Evolutionary conservation across 2,888 invertebrate genomes (phyloP), one percentile per base, ranked within the genome.

Genomic region (Steromphala cineraria): DNA sequence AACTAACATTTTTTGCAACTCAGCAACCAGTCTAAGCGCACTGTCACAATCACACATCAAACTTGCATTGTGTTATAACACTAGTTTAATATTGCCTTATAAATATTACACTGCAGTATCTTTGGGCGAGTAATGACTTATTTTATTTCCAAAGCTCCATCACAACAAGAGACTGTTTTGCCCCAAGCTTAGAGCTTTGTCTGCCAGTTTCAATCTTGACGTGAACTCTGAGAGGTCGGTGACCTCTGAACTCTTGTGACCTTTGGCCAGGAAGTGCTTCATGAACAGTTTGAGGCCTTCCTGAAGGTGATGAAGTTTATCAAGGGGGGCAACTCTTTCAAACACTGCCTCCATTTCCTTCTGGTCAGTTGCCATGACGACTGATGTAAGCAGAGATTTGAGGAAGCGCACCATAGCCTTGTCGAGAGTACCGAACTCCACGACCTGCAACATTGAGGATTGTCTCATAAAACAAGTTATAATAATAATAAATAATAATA

Each of bases 231-330:
- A 75, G 15, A 8, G 52, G 15, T 80, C 71, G 8, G 2, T 79
- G 53, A 82, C 83, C 24, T 28, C 55, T 0, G 52, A 24, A 67
- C 83, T 83, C 74, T 82, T 85, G 67, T 87, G 89, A 53, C 89
- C 88, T 52, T 90, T 96, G 2, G 97, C 91, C 28, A 98, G 93
- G 89, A 98, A 98, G 93, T 98, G 97, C 91, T 96, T 96, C 91
- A 98, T 96, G 91, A 98, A 98, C 10, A 98, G 93, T 67, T 96
- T 94, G 2, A 98, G 93, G 86, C 97, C 96, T 91, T 98, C 97
- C 79, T 97, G 95, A 87, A 98, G 96, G 19, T 85, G 80, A 28
- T 96, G 95, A 90, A 96, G 94, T 90, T 97, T 96, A 0, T 96
- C 95, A 0, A 96, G 95, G 80, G 95, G 95, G 0, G 96, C 95